Evolutionary conservation across 2,797 vertebrate species (phyloP).

Genomic region (Australoheros facetus): DNA sequence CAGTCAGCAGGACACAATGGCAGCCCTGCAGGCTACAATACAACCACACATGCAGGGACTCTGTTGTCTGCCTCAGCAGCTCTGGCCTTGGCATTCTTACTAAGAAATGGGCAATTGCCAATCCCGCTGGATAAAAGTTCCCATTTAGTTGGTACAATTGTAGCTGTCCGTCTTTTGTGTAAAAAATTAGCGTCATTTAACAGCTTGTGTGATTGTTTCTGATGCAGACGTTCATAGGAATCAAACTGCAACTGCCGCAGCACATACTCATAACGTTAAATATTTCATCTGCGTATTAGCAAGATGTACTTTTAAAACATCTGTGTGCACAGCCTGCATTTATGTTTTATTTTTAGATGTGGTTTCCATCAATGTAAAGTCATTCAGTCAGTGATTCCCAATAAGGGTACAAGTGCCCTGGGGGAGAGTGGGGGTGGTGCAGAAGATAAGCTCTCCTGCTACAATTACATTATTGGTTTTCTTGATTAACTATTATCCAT

Average conservation of each 20-base stretch:
- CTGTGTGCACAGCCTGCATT: neutral
- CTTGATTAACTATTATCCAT: neutral
- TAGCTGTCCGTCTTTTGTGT: neutral
- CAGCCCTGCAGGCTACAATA: slow-evolving; percentile 48
- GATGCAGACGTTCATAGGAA: neutral
- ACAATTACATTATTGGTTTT: slow-evolving; percentile 4
- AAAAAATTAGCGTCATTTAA: neutral
- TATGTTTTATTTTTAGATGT: neutral
- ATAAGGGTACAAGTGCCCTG: neutral
- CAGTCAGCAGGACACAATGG: slow-evolving; percentile 68
- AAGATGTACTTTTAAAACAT: neutral
- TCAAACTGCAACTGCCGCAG: neutral
- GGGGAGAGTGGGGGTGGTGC: neutral
- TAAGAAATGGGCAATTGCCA: neutral
- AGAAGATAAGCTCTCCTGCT: neutral
- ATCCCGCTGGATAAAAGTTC: slow-evolving; percentile 16
- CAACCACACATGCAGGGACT: slow-evolving; percentile 41
- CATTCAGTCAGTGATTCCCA: neutral
- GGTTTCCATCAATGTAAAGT: neutral
- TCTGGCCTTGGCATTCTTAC: slow-evolving; percentile 23
- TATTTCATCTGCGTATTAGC: neutral
- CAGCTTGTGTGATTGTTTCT: neutral
- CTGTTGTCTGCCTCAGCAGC: slow-evolving; percentile 29
- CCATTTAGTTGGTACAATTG: neutral
- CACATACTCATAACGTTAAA: neutral